Conservation (phyloP, 2,888 invertebrate genomes). For the Melitaea athalia region DNA sequence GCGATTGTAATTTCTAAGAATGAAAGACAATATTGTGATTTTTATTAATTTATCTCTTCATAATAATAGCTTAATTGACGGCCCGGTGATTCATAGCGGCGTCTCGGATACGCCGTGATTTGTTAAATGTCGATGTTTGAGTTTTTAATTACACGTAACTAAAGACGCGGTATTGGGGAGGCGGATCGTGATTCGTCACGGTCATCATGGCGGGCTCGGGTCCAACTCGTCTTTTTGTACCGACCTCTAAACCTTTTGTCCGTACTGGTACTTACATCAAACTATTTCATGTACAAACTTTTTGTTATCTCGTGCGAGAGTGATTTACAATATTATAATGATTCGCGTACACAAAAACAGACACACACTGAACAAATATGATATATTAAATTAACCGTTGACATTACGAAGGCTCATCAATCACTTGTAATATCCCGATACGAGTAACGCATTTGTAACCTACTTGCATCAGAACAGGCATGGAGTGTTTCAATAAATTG, state of each 20-base stretch:
- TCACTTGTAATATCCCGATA: conserved; percentile 59
- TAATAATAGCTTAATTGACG: conserved; percentile 74
- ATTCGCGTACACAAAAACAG: conserved; percentile 40
- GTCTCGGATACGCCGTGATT: conserved; percentile 60
- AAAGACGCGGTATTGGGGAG: conserved; percentile 73
- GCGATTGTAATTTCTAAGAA: conserved; percentile 65
- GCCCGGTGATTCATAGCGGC: conserved; percentile 67
- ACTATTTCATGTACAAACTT: conserved; percentile 18
- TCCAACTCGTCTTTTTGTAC: conserved; percentile 45
- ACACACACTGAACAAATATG: conserved; percentile 26
- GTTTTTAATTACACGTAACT: conserved; percentile 79
- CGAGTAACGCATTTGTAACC: conserved; percentile 60
- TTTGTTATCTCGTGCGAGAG: conserved; percentile 29
- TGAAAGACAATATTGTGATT: conserved; percentile 60
- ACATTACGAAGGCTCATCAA: conserved; percentile 60
- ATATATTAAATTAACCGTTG: conserved; percentile 65
- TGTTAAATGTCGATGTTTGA: conserved; percentile 77
- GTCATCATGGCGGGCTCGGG: conserved; percentile 53
- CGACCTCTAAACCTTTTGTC: conserved; percentile 35
- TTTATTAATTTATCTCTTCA: conserved; percentile 61
- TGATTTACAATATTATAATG: conserved; percentile 53
- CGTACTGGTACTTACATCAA: conserved; percentile 25
- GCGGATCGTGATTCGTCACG: conserved; percentile 71
- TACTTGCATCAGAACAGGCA: conserved; percentile 49
- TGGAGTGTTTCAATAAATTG: conserved; percentile 58